phyloP scores from a whole-genome alignment of 2,113 vertebrate species.

The Varanus salvator region DNA sequence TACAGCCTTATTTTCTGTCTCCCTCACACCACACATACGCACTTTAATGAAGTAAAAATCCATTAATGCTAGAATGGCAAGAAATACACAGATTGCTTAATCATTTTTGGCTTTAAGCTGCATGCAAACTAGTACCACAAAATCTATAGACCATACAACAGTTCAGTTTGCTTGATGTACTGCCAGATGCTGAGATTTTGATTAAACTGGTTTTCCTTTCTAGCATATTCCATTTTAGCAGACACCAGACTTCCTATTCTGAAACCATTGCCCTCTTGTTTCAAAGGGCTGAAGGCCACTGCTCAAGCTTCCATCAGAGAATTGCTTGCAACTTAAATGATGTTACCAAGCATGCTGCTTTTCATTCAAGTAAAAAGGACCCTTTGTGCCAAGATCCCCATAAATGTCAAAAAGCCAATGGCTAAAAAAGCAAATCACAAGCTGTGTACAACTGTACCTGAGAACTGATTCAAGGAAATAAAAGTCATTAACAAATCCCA shows the following conservation, averaged over 20 bases:
- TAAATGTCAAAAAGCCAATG: not conserved
- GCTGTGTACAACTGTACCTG: not conserved
- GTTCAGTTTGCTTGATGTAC: not conserved
- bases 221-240: not conserved
- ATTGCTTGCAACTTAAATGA: not conserved
- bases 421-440: not conserved
- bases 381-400: not conserved
- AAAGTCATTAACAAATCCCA: not conserved
- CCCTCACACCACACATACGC: not conserved
- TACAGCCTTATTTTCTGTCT: slow-evolving; percentile 6
- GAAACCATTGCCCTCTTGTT: not conserved
- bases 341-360: not conserved
- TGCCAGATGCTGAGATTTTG: not conserved
- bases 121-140: slow-evolving; percentile 4
- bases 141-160: slow-evolving; percentile 16
- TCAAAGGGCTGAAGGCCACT: not conserved
- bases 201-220: not conserved
- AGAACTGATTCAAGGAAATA: not conserved
- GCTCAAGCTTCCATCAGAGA: not conserved
- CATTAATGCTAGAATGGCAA: not conserved
- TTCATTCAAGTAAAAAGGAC: not conserved
- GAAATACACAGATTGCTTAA: slow-evolving; percentile 22
- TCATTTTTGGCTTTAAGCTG: slow-evolving; percentile 16
- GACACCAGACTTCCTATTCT: not conserved
- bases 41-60: slow-evolving; percentile 36